These are phyloP conservation scores for Coelopa pilipes DNA, from an alignment of 2,888 invertebrate genomes.

Conservation along the genomic window DNA sequence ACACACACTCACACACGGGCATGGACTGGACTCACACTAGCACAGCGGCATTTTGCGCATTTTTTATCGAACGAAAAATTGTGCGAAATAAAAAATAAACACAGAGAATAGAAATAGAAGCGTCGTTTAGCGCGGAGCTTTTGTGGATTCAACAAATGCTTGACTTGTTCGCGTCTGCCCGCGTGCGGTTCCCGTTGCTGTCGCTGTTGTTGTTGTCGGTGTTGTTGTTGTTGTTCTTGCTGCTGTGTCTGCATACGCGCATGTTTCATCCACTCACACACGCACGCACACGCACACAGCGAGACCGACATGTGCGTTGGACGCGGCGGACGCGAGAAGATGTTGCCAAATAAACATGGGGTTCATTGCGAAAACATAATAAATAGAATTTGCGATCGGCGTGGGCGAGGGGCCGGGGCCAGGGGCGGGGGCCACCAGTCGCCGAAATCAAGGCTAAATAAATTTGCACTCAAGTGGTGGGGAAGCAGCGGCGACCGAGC, in stretches of 20 bases:
- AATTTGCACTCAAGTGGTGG: constrained; percentile 18
- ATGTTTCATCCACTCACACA: not conserved
- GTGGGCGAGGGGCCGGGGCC: too few relatives aligned
- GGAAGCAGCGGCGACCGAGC: not conserved
- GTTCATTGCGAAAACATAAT: not conserved
- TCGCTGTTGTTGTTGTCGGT: too few relatives aligned
- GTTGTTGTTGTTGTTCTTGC: too few relatives aligned
- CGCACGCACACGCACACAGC: not conserved
- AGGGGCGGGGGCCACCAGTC: too few relatives aligned
- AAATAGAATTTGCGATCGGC: constrained; percentile 1
- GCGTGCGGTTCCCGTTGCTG: not conserved
- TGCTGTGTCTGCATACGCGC: too few relatives aligned
- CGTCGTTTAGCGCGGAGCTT: not conserved
- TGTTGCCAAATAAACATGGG: constrained; percentile 18
- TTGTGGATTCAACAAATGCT: not conserved
- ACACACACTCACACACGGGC: not conserved
- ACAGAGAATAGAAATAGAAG: not conserved
- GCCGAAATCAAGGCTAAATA: constrained; percentile 18
- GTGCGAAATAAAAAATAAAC: not conserved
- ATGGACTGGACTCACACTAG: constrained; percentile 1
- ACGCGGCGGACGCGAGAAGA: not conserved
- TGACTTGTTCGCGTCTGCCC: not conserved
- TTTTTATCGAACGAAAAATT: not conserved
- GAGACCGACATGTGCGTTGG: too few relatives aligned
- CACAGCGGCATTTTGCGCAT: not conserved